Evolutionary conservation across 2,797 vertebrate genomes (phyloP).

Genomic region (Spinibarbus caldwelli): DNA sequence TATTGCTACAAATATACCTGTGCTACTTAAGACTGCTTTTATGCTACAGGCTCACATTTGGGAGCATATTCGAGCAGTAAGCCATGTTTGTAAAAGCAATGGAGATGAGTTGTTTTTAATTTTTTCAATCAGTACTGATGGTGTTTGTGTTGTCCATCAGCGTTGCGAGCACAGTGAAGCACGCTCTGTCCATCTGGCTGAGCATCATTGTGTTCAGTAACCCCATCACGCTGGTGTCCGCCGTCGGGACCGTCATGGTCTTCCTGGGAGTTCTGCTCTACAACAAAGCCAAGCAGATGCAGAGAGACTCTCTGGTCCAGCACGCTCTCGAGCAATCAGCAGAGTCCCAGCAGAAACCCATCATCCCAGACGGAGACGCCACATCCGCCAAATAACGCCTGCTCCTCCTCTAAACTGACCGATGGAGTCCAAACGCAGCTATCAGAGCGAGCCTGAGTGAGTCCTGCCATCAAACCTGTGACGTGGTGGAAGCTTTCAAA

Average conservation of each 20-base stretch:
- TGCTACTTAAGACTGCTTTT: too few species aligned
- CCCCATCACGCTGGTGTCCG: slow-evolving; percentile 87
- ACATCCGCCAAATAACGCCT: slow-evolving; percentile 49
- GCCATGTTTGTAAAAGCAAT: too few species aligned
- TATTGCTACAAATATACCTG: too few species aligned
- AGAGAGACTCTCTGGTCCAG: slow-evolving; percentile 75
- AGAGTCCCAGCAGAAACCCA: slow-evolving; percentile 61
- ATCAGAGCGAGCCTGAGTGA: too few species aligned
- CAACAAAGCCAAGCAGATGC: slow-evolving; percentile 89
- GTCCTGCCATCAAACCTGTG: too few species aligned
- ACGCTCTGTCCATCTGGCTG: slow-evolving; percentile 95
- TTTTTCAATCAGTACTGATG: too few species aligned
- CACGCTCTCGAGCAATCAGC: slow-evolving; percentile 73
- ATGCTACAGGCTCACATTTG: too few species aligned
- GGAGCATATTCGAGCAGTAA: too few species aligned
- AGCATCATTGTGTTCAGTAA: slow-evolving; percentile 96
- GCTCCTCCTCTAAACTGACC: too few species aligned
- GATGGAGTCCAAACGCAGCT: too few species aligned
- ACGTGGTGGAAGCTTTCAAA: too few species aligned
- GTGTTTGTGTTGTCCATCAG: slow-evolving; percentile 70
- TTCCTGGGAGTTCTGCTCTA: slow-evolving; percentile 90
- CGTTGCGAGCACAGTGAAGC: slow-evolving; percentile 96
- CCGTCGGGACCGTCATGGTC: slow-evolving; percentile 86
- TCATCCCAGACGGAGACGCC: slow-evolving; percentile 60
- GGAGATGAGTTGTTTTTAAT: too few species aligned